Percentiles rank a stretch among this genome's conserved stretches.
phyloP scores from a whole-genome alignment of 2,888 invertebrate genomes.

The Cryptocheilus praepositus region DNA sequence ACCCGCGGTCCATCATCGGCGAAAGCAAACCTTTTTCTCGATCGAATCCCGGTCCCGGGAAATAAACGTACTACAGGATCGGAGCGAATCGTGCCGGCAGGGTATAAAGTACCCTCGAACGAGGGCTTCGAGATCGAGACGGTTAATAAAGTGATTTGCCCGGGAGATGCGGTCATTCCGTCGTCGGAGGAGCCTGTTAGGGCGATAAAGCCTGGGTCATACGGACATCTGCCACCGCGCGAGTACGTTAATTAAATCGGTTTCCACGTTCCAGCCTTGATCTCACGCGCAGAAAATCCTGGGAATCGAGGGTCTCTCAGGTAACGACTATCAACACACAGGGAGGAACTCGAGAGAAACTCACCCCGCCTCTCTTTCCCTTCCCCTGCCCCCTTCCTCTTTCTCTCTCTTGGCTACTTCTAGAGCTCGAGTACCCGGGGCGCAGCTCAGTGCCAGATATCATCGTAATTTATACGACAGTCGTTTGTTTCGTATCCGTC shows the following conservation, averaged over 20 bases:
- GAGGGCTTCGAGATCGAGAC: constrained; percentile 4
- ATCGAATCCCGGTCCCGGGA: too few species aligned
- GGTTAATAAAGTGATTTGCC: constrained; percentile 7
- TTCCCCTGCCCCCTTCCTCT: not conserved
- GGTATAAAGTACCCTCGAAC: not conserved
- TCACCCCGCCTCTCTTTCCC: not conserved
- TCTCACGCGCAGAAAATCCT: constrained; percentile 7
- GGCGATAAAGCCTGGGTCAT: constrained; percentile 2
- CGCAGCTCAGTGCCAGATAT: constrained; percentile 43
- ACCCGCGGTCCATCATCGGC: too few species aligned
- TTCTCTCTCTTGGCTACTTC: constrained; percentile 19
- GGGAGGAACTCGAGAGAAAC: constrained; percentile 16
- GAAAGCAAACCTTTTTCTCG: too few species aligned
- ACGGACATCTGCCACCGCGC: constrained; percentile 24
- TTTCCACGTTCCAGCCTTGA: too few species aligned
- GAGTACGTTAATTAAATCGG: constrained; percentile 47
- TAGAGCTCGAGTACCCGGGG: constrained; percentile 31
- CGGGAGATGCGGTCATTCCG: not conserved
- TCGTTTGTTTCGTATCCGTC: constrained; percentile 55
- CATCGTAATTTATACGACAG: constrained; percentile 58
- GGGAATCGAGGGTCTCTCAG: constrained; percentile 14
- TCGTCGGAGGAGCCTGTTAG: constrained; percentile 6
- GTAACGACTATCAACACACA: constrained; percentile 27
- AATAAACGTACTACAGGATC: too few species aligned
- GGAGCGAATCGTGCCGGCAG: not conserved